phyloP scores from a whole-genome alignment of 2,888 invertebrate species.

The Aproaerema taeniolella region DNA sequence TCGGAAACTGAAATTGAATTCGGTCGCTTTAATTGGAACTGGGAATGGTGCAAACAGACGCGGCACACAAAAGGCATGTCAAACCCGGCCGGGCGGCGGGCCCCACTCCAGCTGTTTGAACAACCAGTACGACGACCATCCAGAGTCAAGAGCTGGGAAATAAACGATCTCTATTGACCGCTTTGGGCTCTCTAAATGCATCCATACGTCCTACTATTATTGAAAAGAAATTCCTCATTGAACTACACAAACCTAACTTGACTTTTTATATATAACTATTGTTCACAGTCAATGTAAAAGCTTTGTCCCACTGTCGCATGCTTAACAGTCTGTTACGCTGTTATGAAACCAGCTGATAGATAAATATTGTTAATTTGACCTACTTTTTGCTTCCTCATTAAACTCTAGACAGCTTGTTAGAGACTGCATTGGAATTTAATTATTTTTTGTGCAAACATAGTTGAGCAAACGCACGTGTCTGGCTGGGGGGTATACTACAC shows the following conservation, averaged over 20 bases:
- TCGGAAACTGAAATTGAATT: conserved; percentile 2
- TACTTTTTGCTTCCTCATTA: conserved; percentile 1
- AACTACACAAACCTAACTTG: too few relatives aligned
- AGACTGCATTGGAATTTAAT: conserved; percentile 12
- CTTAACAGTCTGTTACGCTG: too few relatives aligned
- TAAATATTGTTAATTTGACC: conserved; percentile 7
- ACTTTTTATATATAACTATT: too few relatives aligned
- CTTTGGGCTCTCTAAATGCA: too few relatives aligned
- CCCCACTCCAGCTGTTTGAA: conserved; percentile 1
- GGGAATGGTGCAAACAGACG: conserved; percentile 13
- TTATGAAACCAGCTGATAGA: too few relatives aligned
- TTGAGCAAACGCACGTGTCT: conserved; percentile 37
- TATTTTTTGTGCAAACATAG: conserved; percentile 38
- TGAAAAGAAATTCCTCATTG: too few relatives aligned
- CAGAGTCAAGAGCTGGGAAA: not conserved
- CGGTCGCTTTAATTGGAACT: conserved; percentile 12
- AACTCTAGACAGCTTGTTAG: conserved; percentile 8
- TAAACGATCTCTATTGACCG: too few relatives aligned
- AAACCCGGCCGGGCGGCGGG: too few relatives aligned
- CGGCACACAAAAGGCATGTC: conserved; percentile 22
- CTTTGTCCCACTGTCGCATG: too few relatives aligned
- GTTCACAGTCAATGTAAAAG: too few relatives aligned
- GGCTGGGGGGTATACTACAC: conserved; percentile 42
- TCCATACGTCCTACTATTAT: too few relatives aligned
- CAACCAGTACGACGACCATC: not conserved